phyloP scores from a whole-genome alignment of 2,888 invertebrate genomes.

The Eupithecia vulgata region DNA sequence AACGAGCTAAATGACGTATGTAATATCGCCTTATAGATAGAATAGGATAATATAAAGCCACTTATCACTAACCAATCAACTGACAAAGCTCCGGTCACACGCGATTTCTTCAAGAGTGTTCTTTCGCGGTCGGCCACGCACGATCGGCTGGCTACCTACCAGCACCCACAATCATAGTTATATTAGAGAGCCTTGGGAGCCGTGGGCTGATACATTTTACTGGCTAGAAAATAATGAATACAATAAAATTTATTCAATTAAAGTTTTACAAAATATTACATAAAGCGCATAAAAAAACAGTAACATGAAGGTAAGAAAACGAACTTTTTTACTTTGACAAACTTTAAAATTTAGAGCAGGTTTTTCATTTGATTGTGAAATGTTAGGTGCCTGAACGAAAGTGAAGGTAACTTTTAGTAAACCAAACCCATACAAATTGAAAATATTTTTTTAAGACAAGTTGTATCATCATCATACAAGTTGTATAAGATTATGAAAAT shows the following conservation, averaged over 20 bases:
- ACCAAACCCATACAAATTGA: too few relatives aligned
- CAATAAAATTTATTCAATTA: too few relatives aligned
- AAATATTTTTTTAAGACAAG: too few relatives aligned
- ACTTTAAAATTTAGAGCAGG: too few relatives aligned
- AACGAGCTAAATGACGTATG: background rate
- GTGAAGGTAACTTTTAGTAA: too few relatives aligned
- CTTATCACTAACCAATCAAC: background rate
- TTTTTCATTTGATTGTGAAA: too few relatives aligned
- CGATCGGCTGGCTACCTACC: background rate
- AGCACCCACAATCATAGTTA: constrained; percentile 3
- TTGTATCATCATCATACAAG: too few relatives aligned
- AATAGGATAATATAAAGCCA: background rate
- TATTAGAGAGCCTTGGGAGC: background rate
- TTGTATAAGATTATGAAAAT: too few relatives aligned
- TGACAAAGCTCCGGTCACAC: constrained; percentile 10
- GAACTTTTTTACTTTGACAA: too few relatives aligned
- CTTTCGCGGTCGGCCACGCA: constrained; percentile 43
- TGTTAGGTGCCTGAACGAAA: too few relatives aligned
- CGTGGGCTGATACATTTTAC: background rate
- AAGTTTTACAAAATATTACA: too few relatives aligned
- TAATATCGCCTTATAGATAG: background rate
- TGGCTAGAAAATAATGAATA: background rate
- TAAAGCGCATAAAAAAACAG: background rate
- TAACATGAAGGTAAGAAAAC: background rate
- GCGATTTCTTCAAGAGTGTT: background rate